phyloP scores from a whole-genome alignment of 2,113 vertebrate genomes.

The Callaeas wilsoni region DNA sequence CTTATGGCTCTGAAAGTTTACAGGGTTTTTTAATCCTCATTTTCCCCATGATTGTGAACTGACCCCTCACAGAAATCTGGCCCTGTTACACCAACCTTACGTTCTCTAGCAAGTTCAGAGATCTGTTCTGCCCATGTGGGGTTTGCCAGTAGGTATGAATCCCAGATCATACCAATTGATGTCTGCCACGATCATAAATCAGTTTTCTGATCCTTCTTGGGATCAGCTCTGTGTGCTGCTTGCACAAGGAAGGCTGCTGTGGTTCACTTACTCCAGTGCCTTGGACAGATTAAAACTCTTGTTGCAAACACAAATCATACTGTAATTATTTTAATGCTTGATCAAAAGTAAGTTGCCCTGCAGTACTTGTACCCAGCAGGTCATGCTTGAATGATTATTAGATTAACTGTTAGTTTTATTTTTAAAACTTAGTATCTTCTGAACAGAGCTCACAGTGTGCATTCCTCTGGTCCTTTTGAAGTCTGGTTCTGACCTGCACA shows the following conservation, averaged over 20 bases:
- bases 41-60: background rate
- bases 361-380: constrained; percentile 3
- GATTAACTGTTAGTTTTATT: constrained; percentile 50
- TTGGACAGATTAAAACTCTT: background rate
- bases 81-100: background rate
- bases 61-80: background rate
- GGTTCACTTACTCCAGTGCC: background rate
- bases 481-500: background rate
- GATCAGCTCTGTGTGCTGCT: background rate
- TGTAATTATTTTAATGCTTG: constrained; percentile 48
- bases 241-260: background rate
- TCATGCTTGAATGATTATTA: constrained; percentile 35
- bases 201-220: background rate
- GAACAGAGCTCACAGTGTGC: background rate
- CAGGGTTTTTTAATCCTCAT: background rate
- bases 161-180: background rate
- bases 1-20: background rate
- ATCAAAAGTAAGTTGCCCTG: constrained; percentile 36
- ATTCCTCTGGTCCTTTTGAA: background rate
- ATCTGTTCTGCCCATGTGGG: background rate
- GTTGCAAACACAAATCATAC: background rate
- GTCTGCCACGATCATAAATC: background rate
- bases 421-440: constrained; percentile 10
- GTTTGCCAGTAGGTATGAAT: background rate
- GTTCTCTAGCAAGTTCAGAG: background rate